Conservation (phyloP, 2,888 invertebrate species). For the Theodoxus fluviatilis region DNA sequence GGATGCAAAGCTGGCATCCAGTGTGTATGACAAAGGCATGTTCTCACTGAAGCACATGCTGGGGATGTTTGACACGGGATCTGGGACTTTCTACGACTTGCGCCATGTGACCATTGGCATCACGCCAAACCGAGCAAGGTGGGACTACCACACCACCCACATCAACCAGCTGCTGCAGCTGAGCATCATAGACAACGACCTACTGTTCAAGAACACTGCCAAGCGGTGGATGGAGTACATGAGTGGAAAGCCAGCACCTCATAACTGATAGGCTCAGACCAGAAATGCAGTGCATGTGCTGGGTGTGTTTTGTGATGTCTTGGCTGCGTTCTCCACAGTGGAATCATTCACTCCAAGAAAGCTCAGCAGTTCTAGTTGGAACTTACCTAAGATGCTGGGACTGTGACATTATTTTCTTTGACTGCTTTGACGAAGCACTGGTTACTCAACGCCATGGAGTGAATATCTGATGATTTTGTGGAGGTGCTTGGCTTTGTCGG, state of each 20-base stretch:
- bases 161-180: conserved; percentile 86
- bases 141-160: conserved; percentile 99
- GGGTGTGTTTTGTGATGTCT: not conserved
- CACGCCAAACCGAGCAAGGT: conserved; percentile 87
- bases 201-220: conserved; percentile 82
- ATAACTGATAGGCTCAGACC: too few species aligned
- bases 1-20: conserved; percentile 71
- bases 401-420: too few species aligned
- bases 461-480: too few species aligned
- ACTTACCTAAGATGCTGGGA: too few species aligned
- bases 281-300: not conserved
- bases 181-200: conserved; percentile 78
- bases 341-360: too few species aligned
- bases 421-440: too few species aligned
- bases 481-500: too few species aligned
- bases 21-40: conserved; percentile 62
- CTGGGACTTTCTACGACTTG: conserved; percentile 94
- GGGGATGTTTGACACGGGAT: conserved; percentile 89
- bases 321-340: not conserved
- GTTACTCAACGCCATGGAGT: too few species aligned
- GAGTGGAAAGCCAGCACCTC: conserved; percentile 91
- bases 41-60: conserved; percentile 85
- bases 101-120: conserved; percentile 83
- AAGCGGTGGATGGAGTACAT: conserved; percentile 94
- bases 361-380: too few species aligned